Evolutionary conservation across 2,113 vertebrate species (phyloP), one percentile per base, ranked within the genome.

Genomic region (Melanerpes aurifrons): DNA sequence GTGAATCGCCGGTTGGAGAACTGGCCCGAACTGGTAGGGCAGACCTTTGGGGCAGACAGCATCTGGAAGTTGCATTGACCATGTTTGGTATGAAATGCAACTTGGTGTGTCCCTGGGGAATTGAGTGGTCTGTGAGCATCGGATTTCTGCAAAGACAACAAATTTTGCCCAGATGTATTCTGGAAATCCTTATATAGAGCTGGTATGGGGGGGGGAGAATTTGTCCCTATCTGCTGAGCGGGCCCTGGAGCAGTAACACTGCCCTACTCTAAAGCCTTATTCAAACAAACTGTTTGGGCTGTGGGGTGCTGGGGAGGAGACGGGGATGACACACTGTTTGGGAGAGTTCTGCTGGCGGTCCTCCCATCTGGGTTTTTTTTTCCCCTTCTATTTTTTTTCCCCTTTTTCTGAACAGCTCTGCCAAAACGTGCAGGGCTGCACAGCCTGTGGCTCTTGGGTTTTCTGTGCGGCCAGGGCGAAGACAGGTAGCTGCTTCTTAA

Each of bases 21-120:
- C 90, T 94, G 95, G 92, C 83, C 94, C 58, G 54, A 90, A 72
- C 88, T 68, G 31, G 92, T 20, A 95, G 94, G 84, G 67, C 83
- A 90, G 69, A 94, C 81, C 89, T 96, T 73, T 85, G 91, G 94
- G 90, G 89, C 94, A 95, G 83, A 8, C 78, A 25, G 86, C 88
- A 86, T 95, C 92, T 94, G 96, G 92, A 93, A 87, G n/a, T 72
- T 73, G 67, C 59, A 47, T 75, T 95, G 94, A 90, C 92, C 83
- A 82, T 95, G 94, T 96, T 96, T 96, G 94, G 96, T 96, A 86
- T 94, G 81, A 95, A 96, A 92, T 76, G 77, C 67, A 81, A 3
- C 86, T 84, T 43, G 74, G 18, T 82, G 18, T 82, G 70, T 78
- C 92, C 71, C 50, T 22, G n/a, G 77, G 77, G 94, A 79, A 22